Percentiles rank a stretch among this genome's conserved stretches.
These are phyloP conservation scores for Chlamydotis undulata DNA, from an alignment of 2,113 vertebrate species.

Conservation along the genomic window DNA sequence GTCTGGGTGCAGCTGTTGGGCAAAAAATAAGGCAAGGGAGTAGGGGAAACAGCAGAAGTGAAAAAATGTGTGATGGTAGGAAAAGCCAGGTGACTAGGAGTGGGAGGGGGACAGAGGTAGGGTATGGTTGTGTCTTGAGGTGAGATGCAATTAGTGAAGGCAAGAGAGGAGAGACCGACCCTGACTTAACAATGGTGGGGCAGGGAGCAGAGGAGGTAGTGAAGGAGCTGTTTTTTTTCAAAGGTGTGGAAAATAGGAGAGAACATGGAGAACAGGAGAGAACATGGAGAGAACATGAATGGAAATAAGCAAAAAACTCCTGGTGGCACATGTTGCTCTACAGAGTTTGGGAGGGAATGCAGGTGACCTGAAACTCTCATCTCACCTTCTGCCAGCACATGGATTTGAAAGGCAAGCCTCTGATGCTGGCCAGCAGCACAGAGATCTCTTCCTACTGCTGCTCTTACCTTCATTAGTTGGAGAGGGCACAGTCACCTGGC, in stretches of 20 bases:
- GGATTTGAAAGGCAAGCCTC: not conserved
- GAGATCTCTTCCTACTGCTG: not conserved
- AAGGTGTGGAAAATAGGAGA: not conserved
- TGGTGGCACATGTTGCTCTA: not conserved
- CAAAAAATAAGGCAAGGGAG: not conserved
- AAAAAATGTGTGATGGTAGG: not conserved
- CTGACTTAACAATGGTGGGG: not conserved
- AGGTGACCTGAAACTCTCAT: not conserved
- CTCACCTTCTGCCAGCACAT: not conserved
- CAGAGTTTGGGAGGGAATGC: not conserved
- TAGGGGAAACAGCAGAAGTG: not conserved
- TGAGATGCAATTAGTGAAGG: not conserved
- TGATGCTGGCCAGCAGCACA: not conserved
- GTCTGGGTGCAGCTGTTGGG: not conserved
- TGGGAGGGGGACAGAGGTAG: not conserved
- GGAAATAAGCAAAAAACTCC: not conserved
- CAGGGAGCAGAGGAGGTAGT: not conserved
- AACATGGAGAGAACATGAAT: not conserved
- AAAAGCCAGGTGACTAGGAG: not conserved
- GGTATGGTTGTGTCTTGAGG: not conserved
- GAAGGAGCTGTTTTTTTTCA: not conserved
- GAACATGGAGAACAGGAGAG: too few species aligned
- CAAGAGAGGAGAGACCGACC: not conserved
- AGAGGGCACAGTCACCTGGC: not conserved
- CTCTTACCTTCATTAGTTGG: not conserved